Percentiles rank a stretch among this genome's conserved stretches.
Conservation (phyloP, 2,797 vertebrate species). For the Thunnus albacares region DNA sequence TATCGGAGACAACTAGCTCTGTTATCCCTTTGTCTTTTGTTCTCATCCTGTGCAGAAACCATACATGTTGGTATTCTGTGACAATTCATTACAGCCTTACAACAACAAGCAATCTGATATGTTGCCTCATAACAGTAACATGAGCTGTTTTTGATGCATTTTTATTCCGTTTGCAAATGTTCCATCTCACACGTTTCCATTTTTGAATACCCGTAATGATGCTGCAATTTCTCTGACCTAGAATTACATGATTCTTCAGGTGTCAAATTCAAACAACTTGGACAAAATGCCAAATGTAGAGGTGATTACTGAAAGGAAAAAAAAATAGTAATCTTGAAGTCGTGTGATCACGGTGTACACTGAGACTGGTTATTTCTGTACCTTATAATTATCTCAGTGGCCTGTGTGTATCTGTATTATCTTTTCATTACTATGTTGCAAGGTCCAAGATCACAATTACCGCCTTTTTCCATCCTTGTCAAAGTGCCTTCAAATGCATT, state of each 20-base stretch:
- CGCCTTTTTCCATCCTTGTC: conserved; percentile 20
- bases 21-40: conserved; percentile 80
- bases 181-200: conserved; percentile 31
- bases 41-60: conserved; percentile 68
- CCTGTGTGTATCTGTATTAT: conserved; percentile 19
- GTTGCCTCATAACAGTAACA: conserved; percentile 53
- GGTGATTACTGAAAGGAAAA: conserved; percentile 8
- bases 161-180: conserved; percentile 53
- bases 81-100: conserved; percentile 80
- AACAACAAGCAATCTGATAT: conserved; percentile 66
- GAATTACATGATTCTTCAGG: conserved; percentile 34
- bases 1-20: conserved; percentile 75
- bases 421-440: conserved; percentile 37
- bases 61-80: conserved; percentile 73
- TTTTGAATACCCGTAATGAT: conserved; percentile 7
- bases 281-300: conserved; percentile 7
- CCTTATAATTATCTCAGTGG: conserved; percentile 25
- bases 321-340: not conserved
- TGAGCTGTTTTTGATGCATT: conserved; percentile 55
- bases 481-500: conserved; percentile 34
- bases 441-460: conserved; percentile 34
- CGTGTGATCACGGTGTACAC: conserved; percentile 1
- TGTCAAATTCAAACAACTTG: conserved; percentile 42
- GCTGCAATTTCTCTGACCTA: conserved; percentile 17
- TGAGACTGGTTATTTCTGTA: conserved; percentile 26